Conservation (phyloP, 1,140 invertebrate genomes). For the Proales similis region DNA sequence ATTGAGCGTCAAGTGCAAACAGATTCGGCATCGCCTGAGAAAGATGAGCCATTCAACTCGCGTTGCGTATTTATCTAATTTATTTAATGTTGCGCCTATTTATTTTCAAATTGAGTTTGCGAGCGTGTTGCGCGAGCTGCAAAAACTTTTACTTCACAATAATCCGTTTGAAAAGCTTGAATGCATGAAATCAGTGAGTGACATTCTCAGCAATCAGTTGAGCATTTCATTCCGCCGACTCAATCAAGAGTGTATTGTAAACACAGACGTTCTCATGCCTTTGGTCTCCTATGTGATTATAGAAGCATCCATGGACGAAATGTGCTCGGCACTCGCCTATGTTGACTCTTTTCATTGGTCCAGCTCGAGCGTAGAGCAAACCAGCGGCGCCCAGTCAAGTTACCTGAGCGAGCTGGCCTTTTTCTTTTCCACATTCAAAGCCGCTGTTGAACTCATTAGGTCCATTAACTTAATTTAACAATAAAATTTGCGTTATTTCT, state of each 20-base stretch:
- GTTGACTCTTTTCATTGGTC: conserved; percentile 28
- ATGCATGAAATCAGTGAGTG: neutral
- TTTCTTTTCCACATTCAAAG: conserved; percentile 33
- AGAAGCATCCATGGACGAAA: neutral
- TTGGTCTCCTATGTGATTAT: conserved; percentile 18
- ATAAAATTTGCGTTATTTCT: too few relatives aligned
- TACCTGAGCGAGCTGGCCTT: conserved; percentile 14
- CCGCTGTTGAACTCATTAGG: conserved; percentile 17
- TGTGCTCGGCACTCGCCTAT: conserved; percentile 16
- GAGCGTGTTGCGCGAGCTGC: conserved; percentile 7
- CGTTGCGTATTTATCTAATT: neutral
- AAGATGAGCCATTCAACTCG: conserved; percentile 2
- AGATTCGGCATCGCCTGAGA: neutral
- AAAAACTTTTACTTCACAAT: conserved; percentile 8
- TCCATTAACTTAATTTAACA: too few relatives aligned
- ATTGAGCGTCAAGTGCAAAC: neutral
- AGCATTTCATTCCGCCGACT: neutral
- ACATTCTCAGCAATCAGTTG: conserved; percentile 21
- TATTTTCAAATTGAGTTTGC: conserved; percentile 13
- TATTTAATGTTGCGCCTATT: conserved; percentile 3
- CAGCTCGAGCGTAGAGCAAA: conserved; percentile 1
- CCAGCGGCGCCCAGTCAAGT: conserved; percentile 19
- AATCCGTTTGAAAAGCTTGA: conserved; percentile 16
- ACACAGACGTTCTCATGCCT: conserved; percentile 5
- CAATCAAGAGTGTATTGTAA: neutral